Evolutionary conservation across 2,888 invertebrate species (phyloP).

Genomic region (Hoplodrina ambigua): DNA sequence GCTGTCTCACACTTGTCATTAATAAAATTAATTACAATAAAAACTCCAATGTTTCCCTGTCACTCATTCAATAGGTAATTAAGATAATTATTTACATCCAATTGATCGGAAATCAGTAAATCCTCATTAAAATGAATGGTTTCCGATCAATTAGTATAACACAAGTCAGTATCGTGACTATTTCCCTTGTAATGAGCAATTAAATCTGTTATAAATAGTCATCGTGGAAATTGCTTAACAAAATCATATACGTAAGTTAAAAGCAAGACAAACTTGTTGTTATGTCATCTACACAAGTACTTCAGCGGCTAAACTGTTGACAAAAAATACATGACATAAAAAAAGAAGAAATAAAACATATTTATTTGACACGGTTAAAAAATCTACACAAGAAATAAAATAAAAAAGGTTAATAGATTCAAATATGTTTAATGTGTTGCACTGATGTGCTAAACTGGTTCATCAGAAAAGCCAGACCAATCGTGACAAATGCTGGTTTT

Average conservation of each 20-base stretch:
- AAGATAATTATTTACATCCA: slow-evolving; percentile 32
- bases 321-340: no score
- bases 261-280: not conserved
- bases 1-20: not conserved
- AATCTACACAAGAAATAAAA: no score
- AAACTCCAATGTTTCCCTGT: slow-evolving; percentile 5
- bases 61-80: slow-evolving; percentile 20
- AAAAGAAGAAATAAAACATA: no score
- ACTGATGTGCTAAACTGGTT: no score
- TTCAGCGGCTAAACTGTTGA: no score
- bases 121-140: slow-evolving; percentile 37
- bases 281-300: not conserved
- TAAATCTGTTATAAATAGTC: slow-evolving; percentile 21
- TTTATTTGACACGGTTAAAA: no score
- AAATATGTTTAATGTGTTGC: no score
- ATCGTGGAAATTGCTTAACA: slow-evolving; percentile 1
- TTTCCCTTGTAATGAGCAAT: slow-evolving; percentile 37
- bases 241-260: not conserved
- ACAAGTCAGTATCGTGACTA: slow-evolving; percentile 34
- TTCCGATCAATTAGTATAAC: slow-evolving; percentile 29
- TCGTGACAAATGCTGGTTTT: no score
- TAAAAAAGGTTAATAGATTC: no score
- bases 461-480: no score
- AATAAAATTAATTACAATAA: not conserved
- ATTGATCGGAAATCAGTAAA: slow-evolving; percentile 25